Conservation (phyloP, 30 jellyfish, hydroid and myxozoan genomes). For the Hydra vulgaris region DNA sequence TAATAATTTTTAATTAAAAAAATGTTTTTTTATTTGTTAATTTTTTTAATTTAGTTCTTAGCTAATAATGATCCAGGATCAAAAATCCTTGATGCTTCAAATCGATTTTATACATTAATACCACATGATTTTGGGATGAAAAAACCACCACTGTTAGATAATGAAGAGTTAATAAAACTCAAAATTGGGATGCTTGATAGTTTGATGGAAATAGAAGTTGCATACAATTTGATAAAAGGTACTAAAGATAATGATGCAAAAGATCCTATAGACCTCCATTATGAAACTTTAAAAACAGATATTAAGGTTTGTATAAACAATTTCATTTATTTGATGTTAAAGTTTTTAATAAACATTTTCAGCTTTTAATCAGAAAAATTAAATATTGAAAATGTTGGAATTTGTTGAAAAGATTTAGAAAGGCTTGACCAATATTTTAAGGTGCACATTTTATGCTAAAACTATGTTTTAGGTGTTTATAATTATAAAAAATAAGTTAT, state of each 20-base stretch:
- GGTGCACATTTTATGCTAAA: too few species aligned
- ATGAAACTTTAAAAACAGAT: conserved; percentile 63
- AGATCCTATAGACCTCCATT: conserved; percentile 79
- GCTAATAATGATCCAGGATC: conserved; percentile 38
- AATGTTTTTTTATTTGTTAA: too few species aligned
- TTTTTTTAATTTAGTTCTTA: conserved; percentile 17
- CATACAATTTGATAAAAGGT: conserved; percentile 65
- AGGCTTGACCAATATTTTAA: too few species aligned
- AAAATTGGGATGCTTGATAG: conserved; percentile 76
- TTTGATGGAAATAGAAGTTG: conserved; percentile 84
- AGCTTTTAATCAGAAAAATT: too few species aligned
- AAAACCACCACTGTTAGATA: conserved; percentile 72
- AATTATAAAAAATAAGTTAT: too few species aligned
- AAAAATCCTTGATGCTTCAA: conserved; percentile 81
- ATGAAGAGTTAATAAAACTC: conserved; percentile 47
- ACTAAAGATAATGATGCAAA: conserved; percentile 24
- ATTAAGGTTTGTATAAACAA: conserved; percentile 40
- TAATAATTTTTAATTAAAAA: too few species aligned
- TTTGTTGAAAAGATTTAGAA: too few species aligned
- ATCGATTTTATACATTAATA: conserved; percentile 76
- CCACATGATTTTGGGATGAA: conserved; percentile 93
- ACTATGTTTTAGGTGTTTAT: too few species aligned
- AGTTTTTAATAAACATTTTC: too few species aligned
- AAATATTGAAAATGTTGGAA: too few species aligned
- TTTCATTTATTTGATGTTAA: too few species aligned